Base-by-base conservation (phyloP, 2,888 invertebrate species). In the Elysia crispata region DNA sequence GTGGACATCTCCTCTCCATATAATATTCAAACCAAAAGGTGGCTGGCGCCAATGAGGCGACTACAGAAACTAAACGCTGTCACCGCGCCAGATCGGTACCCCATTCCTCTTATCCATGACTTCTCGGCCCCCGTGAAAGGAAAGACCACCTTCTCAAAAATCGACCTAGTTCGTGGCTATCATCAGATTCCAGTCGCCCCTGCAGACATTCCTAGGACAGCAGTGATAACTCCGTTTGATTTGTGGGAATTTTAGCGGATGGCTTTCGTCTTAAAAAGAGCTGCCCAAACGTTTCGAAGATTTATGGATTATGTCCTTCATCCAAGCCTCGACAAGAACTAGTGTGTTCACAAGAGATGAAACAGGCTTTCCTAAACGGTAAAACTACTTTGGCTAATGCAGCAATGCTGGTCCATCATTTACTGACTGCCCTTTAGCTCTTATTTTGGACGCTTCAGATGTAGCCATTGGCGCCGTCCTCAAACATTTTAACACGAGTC, bases 101-200 rank as follows among this genome's bases (percentile, higher is more conserved):
- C 77, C 23, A 50, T 77, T n/a, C 57, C 77, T 23, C 77, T 69
- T 57, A 69, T 77, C 28, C 77, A 77, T 33, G 66, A 77, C 54
- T 77, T 77, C 54, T 67, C 66, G 50, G 50, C 25, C 20, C 6
- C 15, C 13, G 33, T 77, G 49, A 23, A 67, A 50, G 77, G 77
- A 30, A 28, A 69, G 69, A 69, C 18, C n/a, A 69, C 31, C 31
- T 28, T 69, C 69, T 69, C 69, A 6, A 69, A 77, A 69, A 69
- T 69, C 30, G 77, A 77, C 25, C 57, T 77, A 20, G 77, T 77
- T 15, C 25, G 77, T 5, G 54, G 77, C 28, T 77, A 54, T 66
- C 77, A 77, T 54, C 77, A 77, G 57, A 77, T 77, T 50, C 77
- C 69, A 20, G 50, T 77, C 54, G 77, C 77, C 6, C 25, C 77